Conservation (phyloP, 2,113 vertebrate genomes). For the Cochlearius cochlearius region DNA sequence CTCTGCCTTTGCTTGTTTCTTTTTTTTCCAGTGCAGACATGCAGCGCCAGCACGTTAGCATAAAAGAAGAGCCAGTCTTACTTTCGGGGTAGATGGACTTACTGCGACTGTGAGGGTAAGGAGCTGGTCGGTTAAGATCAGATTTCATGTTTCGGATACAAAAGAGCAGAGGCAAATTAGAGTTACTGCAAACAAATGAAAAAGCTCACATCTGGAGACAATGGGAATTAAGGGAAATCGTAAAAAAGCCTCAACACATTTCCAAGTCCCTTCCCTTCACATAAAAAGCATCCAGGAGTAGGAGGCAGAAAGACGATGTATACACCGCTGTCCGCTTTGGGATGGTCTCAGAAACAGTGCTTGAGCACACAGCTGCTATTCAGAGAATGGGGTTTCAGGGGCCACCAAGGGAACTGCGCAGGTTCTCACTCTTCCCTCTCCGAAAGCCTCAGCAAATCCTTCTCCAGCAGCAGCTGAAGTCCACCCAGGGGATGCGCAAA, state of each 20-base stretch:
- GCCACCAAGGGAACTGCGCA: accelerated
- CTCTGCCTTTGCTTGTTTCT: not conserved
- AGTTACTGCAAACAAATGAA: not conserved
- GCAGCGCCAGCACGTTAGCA: not conserved
- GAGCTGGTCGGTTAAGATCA: not conserved
- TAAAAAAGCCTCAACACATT: not conserved
- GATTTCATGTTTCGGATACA: not conserved
- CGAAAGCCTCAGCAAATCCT: not conserved
- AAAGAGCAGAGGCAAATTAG: not conserved
- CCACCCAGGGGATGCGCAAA: accelerated
- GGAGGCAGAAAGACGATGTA: not conserved
- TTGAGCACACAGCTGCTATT: not conserved
- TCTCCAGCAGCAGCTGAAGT: not conserved
- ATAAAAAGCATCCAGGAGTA: not conserved
- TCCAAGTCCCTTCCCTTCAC: not conserved
- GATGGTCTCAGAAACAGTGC: not conserved
- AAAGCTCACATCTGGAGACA: not conserved
- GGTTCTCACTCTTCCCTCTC: not conserved
- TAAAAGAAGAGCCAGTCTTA: not conserved
- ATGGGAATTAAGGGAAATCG: not conserved
- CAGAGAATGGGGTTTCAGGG: not conserved
- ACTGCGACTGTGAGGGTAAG: not conserved
- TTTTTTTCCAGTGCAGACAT: not conserved
- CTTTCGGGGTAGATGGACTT: not conserved
- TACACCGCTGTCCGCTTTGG: not conserved